A percentile compares a stretch with the other conserved stretches of the same genome.
Conservation (phyloP, 2,113 vertebrate genomes). For the Gasterosteus nipponicus region DNA sequence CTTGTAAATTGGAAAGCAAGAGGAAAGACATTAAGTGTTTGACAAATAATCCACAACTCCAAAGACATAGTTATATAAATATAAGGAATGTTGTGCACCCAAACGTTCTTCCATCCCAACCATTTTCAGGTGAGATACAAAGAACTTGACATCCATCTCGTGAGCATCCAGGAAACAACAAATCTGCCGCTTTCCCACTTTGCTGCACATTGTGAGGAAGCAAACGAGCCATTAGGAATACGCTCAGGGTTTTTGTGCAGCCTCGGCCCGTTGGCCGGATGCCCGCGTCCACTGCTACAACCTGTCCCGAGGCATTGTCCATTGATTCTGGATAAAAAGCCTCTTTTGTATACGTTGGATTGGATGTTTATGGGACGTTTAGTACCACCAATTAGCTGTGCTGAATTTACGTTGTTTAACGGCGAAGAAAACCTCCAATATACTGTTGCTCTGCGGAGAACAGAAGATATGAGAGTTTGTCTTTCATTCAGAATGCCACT, state of each 20-base stretch:
- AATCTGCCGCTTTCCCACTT: slow-evolving; percentile 19
- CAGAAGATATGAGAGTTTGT: background rate
- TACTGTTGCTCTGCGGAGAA: background rate
- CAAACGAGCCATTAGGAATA: slow-evolving; percentile 25
- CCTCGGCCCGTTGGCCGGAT: slow-evolving; percentile 11
- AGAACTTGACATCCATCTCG: slow-evolving; percentile 5
- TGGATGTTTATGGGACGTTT: slow-evolving; percentile 46
- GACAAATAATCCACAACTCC: too few species aligned
- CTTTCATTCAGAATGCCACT: background rate
- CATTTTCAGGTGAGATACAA: background rate
- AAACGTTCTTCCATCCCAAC: too few species aligned
- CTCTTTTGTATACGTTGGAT: slow-evolving; percentile 30
- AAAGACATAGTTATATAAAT: too few species aligned
- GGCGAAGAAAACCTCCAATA: background rate
- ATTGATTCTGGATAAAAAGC: slow-evolving; percentile 51
- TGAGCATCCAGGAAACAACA: slow-evolving; percentile 28
- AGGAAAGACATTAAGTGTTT: too few species aligned
- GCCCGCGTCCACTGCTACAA: slow-evolving; percentile 35
- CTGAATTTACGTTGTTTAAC: slow-evolving; percentile 21
- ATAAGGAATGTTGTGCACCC: too few species aligned
- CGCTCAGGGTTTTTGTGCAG: slow-evolving; percentile 12
- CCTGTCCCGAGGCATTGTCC: slow-evolving; percentile 26
- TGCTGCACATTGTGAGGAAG: slow-evolving; percentile 13
- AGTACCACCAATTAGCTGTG: slow-evolving; percentile 51
- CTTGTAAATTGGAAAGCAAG: too few species aligned